Percentiles rank a stretch among this genome's conserved stretches.
Conservation (phyloP, 2,797 vertebrate species). For the Galago senegalensis region DNA sequence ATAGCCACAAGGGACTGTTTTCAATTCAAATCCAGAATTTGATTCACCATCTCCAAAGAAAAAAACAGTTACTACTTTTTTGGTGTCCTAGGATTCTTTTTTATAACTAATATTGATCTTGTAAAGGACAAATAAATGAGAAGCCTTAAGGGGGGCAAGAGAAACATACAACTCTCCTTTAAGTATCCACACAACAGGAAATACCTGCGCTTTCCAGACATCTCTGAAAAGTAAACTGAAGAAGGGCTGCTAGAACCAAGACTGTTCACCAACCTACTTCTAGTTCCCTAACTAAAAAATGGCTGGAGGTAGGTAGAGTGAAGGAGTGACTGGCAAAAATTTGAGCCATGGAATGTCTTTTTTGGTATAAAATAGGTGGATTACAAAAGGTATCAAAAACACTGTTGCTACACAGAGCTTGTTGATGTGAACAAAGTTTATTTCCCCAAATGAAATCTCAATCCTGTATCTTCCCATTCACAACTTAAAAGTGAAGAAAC, state of each 20-base stretch:
- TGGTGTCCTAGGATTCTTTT: background rate
- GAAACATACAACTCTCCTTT: background rate
- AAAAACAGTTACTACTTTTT: slow-evolving; percentile 30
- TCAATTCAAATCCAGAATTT: slow-evolving; percentile 53
- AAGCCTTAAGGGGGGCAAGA: background rate
- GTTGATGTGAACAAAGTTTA: background rate
- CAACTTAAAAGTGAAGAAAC: background rate
- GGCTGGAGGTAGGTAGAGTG: background rate
- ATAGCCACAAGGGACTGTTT: slow-evolving; percentile 53
- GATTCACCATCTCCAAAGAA: background rate
- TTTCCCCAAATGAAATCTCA: background rate
- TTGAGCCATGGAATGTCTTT: background rate
- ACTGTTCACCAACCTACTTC: background rate
- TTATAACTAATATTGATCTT: slow-evolving; percentile 34
- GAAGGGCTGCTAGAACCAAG: background rate
- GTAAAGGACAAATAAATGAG: slow-evolving; percentile 5
- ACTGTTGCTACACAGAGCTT: background rate
- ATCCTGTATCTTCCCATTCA: background rate
- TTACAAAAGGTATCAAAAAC: slow-evolving; percentile 10
- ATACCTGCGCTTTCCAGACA: background rate
- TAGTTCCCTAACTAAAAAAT: background rate
- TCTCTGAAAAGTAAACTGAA: slow-evolving; percentile 4
- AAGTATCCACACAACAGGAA: background rate
- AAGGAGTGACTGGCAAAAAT: background rate
- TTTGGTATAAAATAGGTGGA: background rate